These are phyloP conservation scores for Caenorhabditis latens DNA, from an alignment of 1,140 invertebrate species.

Conservation along the genomic window DNA sequence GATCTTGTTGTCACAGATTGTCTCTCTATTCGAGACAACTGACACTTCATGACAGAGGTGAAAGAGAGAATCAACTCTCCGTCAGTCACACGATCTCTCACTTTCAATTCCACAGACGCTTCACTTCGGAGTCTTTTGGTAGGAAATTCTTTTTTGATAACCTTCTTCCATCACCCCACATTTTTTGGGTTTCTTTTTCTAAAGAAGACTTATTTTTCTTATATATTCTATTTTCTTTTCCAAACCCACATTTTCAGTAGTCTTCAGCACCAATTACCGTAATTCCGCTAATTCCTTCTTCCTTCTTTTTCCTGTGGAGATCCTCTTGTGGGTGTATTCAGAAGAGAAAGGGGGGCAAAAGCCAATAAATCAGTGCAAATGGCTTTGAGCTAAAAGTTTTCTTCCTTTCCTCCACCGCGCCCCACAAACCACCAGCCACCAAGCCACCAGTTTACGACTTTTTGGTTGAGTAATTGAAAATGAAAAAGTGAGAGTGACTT, in stretches of 20 bases:
- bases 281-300: slow-evolving; percentile 44
- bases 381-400: slow-evolving; percentile 53
- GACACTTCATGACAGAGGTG: slow-evolving; percentile 51
- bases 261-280: slow-evolving; percentile 45
- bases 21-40: not conserved
- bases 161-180: not conserved
- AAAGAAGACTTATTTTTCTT: not conserved
- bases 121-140: not conserved
- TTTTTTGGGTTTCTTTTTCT: not conserved
- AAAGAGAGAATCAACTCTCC: not conserved
- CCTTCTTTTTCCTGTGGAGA: not conserved
- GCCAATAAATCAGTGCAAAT: slow-evolving; percentile 55
- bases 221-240: too few species aligned
- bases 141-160: slow-evolving; percentile 41
- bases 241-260: not conserved
- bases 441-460: slow-evolving; percentile 23
- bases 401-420: not conserved
- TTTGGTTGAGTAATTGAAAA: slow-evolving; percentile 53
- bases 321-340: not conserved
- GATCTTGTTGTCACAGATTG: slow-evolving; percentile 46
- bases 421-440: not conserved
- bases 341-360: not conserved
- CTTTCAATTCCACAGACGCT: not conserved
- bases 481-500: slow-evolving; percentile 49
- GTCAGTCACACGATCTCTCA: not conserved